phyloP scores from a whole-genome alignment of 2,888 invertebrate species.

The Elmis aenea region DNA sequence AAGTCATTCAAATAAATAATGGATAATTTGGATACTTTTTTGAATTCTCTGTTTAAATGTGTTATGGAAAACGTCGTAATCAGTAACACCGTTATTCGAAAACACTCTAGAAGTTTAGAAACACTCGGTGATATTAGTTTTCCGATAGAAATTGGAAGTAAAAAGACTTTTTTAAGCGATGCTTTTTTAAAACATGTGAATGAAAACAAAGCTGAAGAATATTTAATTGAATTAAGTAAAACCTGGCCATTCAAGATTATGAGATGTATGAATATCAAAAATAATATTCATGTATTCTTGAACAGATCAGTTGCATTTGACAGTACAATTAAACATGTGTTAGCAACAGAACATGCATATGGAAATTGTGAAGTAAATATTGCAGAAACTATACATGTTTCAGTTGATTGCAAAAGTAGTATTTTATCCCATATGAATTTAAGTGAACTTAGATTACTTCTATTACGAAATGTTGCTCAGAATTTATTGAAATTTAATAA shows the following conservation, averaged over 20 bases:
- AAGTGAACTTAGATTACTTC: conserved; percentile 39
- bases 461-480: conserved; percentile 39
- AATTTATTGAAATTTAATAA: conserved; percentile 44
- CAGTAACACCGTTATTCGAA: too few relatives aligned
- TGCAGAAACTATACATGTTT: conserved; percentile 19
- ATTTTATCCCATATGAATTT: conserved; percentile 38
- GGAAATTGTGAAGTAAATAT: conserved; percentile 27
- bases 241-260: conserved; percentile 50
- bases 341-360: conserved; percentile 32
- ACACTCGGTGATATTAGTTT: conserved; percentile 63
- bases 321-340: conserved; percentile 32
- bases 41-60: too few relatives aligned
- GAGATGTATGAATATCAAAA: conserved; percentile 44
- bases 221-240: conserved; percentile 45
- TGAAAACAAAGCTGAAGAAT: background rate
- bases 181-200: background rate
- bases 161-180: background rate
- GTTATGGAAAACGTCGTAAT: too few relatives aligned
- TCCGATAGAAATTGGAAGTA: conserved; percentile 42
- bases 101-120: conserved; percentile 54
- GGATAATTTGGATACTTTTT: too few relatives aligned
- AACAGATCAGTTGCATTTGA: conserved; percentile 42
- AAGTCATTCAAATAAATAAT: too few relatives aligned
- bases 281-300: conserved; percentile 52
- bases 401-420: conserved; percentile 29